Base-by-base conservation (phyloP, 2,888 invertebrate genomes). In the Ditula angustiorana region DNA sequence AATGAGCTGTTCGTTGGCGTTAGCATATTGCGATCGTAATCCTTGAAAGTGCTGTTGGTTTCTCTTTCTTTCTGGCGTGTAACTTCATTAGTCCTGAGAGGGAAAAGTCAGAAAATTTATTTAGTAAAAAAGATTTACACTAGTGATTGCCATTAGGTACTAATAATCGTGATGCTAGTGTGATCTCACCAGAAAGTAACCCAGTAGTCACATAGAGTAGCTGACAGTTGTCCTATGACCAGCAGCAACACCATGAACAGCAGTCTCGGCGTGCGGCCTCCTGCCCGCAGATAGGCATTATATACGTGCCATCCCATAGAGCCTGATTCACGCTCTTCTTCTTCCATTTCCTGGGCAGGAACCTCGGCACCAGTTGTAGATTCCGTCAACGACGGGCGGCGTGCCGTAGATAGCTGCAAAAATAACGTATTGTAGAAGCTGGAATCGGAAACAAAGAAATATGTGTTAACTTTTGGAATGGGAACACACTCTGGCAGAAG, bases 161-260 rank as follows among this genome's bases (percentile, higher is more conserved):
- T n/a, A n/a, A n/a, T n/a, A n/a, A n/a, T n/a, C n/a, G n/a, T n/a
- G n/a, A n/a, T 46, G 24, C 23, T 1, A 5, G n/a, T 13, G 4
- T 21, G 21, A 21, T 66, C 78, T 75, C 81, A 95, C 96, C 96
- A 97, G 77, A 94, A 95, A 5, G 96, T 95, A 8, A 97, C 94
- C 93, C 96, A 97, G 74, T 95, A 96, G 79, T 97, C 97, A 5
- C 95, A 95, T 0, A 95, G 94, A 35, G 95, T 96, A 0, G 96
- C 95, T 7, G 95, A 90, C 0, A 94, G 78, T 78, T 96, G 96
- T 0, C 96, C 94, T 7, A 95, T 67, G 0, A 96, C 66, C 35
- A 95, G 94, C 0, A 96, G 82, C 0, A 94, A 26, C 0, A 94
- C 75, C 75, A 95, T 93, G 33, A 94, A 83, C 0, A 86, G 26